Conservation (phyloP, 2,888 invertebrate genomes). For the Trichacis sp. region DNA sequence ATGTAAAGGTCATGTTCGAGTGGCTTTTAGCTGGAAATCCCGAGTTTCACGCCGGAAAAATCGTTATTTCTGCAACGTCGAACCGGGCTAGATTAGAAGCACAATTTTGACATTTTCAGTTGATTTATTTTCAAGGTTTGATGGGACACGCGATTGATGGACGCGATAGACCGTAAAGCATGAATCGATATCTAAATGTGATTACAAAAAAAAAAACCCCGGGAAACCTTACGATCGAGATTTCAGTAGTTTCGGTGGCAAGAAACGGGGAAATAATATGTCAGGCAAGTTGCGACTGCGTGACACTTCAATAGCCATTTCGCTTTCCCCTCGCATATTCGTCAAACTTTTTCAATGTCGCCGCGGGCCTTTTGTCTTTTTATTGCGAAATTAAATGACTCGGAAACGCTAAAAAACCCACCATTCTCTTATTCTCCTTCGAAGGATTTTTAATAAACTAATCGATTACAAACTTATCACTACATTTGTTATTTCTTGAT, state of each 20-base stretch:
- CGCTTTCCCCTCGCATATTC: not conserved
- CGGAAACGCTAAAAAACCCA: no score
- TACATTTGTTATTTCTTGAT: no score
- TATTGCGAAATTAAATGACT: not conserved
- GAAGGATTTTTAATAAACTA: no score
- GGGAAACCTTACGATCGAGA: not conserved
- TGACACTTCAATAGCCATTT: not conserved
- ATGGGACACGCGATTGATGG: not conserved
- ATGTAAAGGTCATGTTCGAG: constrained; percentile 1
- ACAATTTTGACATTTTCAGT: not conserved
- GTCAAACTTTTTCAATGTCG: not conserved
- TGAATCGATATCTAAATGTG: constrained; percentile 1
- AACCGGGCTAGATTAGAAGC: not conserved
- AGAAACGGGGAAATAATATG: not conserved
- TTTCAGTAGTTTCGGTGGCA: not conserved
- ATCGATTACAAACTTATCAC: no score
- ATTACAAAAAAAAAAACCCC: not conserved
- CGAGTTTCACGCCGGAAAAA: not conserved
- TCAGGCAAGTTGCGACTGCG: not conserved
- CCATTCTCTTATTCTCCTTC: no score
- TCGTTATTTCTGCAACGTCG: not conserved
- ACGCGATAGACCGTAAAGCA: not conserved
- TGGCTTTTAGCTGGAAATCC: not conserved
- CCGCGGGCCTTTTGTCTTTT: not conserved
- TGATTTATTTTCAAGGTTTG: not conserved